Conservation (phyloP, 2,888 invertebrate genomes). For the Drosophila pegasa region DNA sequence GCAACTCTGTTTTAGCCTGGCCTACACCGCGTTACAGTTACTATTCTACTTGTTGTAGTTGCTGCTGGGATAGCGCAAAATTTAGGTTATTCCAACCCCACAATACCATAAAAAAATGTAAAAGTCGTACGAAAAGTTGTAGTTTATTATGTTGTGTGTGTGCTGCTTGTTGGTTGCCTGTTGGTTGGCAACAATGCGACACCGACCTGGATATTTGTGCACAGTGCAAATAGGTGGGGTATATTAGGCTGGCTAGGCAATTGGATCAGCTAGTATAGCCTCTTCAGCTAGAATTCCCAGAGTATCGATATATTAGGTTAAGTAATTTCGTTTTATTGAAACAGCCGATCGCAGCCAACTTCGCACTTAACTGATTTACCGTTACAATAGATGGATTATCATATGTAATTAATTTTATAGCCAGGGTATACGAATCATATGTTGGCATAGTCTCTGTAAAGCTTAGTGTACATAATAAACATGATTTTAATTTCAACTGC, state of each 20-base stretch:
- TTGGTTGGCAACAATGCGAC: slow-evolving; percentile 53
- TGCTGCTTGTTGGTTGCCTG: slow-evolving; percentile 14
- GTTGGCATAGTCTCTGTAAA: not conserved
- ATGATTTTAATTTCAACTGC: not conserved
- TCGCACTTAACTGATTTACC: too few relatives aligned
- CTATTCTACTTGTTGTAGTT: slow-evolving; percentile 36
- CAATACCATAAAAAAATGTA: slow-evolving; percentile 44
- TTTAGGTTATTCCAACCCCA: slow-evolving; percentile 44
- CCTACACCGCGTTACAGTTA: slow-evolving; percentile 26
- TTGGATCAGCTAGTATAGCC: too few relatives aligned
- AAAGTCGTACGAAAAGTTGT: slow-evolving; percentile 41
- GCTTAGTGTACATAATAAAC: not conserved
- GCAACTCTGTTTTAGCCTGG: slow-evolving; percentile 37
- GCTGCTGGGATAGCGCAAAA: slow-evolving; percentile 44
- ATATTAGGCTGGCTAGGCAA: not conserved
- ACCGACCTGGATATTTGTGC: slow-evolving; percentile 15
- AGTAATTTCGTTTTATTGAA: too few relatives aligned
- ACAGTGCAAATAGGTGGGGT: not conserved
- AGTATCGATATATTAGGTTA: too few relatives aligned
- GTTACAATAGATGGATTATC: too few relatives aligned
- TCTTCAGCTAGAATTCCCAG: too few relatives aligned
- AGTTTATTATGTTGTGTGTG: slow-evolving; percentile 22
- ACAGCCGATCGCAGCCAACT: too few relatives aligned
- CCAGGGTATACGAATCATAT: not conserved
- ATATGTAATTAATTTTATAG: too few relatives aligned